A percentile compares a stretch with the other conserved stretches of the same genome.
Conservation (phyloP, 2,113 vertebrate genomes). For the Oceanites oceanicus region DNA sequence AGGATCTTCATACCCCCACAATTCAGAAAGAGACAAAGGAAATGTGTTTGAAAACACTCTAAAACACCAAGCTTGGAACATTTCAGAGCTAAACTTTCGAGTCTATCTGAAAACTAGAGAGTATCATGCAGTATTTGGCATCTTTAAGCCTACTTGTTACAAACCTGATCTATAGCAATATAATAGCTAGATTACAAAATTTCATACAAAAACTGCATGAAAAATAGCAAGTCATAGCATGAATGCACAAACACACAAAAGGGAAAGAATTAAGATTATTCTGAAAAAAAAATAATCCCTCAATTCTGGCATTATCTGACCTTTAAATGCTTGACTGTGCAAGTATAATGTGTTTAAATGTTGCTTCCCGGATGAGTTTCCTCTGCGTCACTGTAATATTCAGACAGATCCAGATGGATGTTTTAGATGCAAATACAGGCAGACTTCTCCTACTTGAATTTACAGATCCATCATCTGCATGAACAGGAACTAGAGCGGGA, state of each 20-base stretch:
- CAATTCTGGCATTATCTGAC: neutral
- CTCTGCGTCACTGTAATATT: neutral
- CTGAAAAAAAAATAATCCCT: neutral
- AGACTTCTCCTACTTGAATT: neutral
- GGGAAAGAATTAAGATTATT: neutral
- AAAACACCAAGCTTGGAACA: neutral
- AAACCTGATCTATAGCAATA: neutral
- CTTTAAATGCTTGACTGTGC: constrained; percentile 26
- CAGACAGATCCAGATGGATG: constrained; percentile 17
- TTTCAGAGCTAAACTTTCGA: neutral
- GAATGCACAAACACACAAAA: neutral
- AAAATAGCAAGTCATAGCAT: neutral
- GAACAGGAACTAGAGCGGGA: neutral
- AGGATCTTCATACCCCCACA: neutral
- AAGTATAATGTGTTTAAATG: neutral
- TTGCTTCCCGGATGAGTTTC: constrained; percentile 18
- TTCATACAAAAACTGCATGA: neutral
- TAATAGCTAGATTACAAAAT: neutral
- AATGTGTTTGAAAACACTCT: neutral
- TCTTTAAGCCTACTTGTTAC: neutral
- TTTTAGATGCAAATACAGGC: constrained; percentile 34
- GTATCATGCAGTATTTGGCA: neutral
- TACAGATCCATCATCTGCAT: neutral
- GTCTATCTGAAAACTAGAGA: neutral
- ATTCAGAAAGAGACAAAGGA: neutral